Evolutionary conservation across 2,888 invertebrate genomes (phyloP).

Genomic region (Lottia gigantea): DNA sequence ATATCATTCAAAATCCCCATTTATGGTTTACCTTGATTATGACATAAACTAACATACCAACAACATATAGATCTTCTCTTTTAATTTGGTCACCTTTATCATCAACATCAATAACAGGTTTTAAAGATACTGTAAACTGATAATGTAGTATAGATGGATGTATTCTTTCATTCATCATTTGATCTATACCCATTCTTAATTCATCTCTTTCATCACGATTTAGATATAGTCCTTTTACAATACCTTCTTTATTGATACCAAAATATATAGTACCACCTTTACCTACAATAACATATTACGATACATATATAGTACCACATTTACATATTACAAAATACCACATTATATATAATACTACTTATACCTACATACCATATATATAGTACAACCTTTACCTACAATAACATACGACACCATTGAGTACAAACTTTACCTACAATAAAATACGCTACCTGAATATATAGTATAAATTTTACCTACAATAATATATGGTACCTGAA

Average conservation of each 20-base stretch:
- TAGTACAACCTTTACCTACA: no score
- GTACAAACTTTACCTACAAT: no score
- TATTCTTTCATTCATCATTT: slow-evolving; percentile 37
- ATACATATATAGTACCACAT: no score
- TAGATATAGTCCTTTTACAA: slow-evolving; percentile 40
- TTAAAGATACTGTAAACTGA: slow-evolving; percentile 37
- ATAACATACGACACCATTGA: no score
- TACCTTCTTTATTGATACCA: slow-evolving; percentile 36
- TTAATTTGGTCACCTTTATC: slow-evolving; percentile 8
- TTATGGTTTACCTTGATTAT: no score
- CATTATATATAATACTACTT: no score
- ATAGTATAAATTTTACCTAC: no score
- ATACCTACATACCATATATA: no score
- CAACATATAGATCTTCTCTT: slow-evolving; percentile 37
- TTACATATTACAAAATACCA: no score
- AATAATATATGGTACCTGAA: no score
- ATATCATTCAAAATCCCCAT: no score
- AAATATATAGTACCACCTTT: slow-evolving; percentile 41
- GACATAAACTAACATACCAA: slow-evolving; percentile 33
- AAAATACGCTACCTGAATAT: no score
- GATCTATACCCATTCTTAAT: slow-evolving; percentile 45
- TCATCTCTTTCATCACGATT: slow-evolving; percentile 43
- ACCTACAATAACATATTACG: background rate
- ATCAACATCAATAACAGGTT: slow-evolving; percentile 33
- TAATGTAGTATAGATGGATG: slow-evolving; percentile 38